Conservation (phyloP, 2,888 invertebrate species). For the Oscheius onirici region DNA sequence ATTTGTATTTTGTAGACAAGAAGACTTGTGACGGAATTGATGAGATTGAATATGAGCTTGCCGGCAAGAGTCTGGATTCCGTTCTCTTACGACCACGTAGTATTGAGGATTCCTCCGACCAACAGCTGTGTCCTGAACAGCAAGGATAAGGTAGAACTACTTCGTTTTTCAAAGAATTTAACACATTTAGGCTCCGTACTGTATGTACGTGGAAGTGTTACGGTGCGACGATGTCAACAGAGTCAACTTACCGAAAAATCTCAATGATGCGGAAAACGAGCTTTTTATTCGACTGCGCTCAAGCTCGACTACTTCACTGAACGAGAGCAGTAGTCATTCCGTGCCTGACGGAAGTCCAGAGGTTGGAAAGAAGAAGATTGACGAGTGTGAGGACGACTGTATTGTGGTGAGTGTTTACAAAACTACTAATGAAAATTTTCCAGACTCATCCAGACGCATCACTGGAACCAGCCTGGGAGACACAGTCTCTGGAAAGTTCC, state of each 20-base stretch:
- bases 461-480: slow-evolving; percentile 34
- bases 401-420: neutral
- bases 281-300: slow-evolving; percentile 7
- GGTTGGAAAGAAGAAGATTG: neutral
- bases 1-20: slow-evolving; percentile 15
- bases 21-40: slow-evolving; percentile 79
- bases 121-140: slow-evolving; percentile 98
- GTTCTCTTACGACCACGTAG: slow-evolving; percentile 86
- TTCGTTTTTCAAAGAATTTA: slow-evolving; percentile 40
- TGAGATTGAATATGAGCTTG: slow-evolving; percentile 91
- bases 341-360: slow-evolving; percentile 10
- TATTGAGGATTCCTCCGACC: slow-evolving; percentile 94
- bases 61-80: slow-evolving; percentile 98
- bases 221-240: slow-evolving; percentile 31
- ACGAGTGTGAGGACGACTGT: slow-evolving; percentile 71
- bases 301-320: slow-evolving; percentile 13
- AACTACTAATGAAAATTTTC: neutral
- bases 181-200: slow-evolving; percentile 85
- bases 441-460: slow-evolving; percentile 13
- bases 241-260: slow-evolving; percentile 28
- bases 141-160: slow-evolving; percentile 84
- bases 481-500: slow-evolving; percentile 82
- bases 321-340: slow-evolving; percentile 7
- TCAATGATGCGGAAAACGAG: slow-evolving; percentile 38
- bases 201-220: slow-evolving; percentile 93